A percentile compares a stretch with the other conserved stretches of the same genome.
Evolutionary conservation across 2,888 invertebrate species (phyloP).

Genomic region (Gari tellinella): DNA sequence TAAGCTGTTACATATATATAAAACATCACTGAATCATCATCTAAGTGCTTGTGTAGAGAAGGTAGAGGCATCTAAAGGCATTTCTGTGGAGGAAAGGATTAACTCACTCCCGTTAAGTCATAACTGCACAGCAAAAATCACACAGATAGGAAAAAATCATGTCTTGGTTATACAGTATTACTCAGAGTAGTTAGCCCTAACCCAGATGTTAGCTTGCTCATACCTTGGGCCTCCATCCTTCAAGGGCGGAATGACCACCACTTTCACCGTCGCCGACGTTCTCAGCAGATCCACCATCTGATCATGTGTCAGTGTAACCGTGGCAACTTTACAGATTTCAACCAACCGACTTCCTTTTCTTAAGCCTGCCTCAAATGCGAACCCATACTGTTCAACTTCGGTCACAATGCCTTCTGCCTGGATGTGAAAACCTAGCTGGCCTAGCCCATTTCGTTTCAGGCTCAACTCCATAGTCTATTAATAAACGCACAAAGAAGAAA

Average conservation of each 20-base stretch:
- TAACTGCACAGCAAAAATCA: too few relatives aligned
- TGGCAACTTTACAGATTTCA: conserved; percentile 95
- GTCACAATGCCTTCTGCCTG: conserved; percentile 97
- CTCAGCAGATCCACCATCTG: conserved; percentile 96
- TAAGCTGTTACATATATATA: too few relatives aligned
- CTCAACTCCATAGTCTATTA: conserved; percentile 91
- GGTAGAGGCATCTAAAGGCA: too few relatives aligned
- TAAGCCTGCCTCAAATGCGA: conserved; percentile 90
- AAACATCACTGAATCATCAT: too few relatives aligned
- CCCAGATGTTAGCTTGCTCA: too few relatives aligned
- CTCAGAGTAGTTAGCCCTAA: too few relatives aligned
- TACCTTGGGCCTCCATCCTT: conserved; percentile 88
- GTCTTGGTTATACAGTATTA: too few relatives aligned
- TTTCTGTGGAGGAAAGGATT: too few relatives aligned
- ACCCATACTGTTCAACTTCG: conserved; percentile 90
- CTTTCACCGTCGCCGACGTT: conserved; percentile 94
- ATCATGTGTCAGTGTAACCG: conserved; percentile 94
- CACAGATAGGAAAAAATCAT: too few relatives aligned
- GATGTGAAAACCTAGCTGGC: conserved; percentile 92
- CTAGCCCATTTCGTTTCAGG: conserved; percentile 91
- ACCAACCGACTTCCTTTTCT: conserved; percentile 95
- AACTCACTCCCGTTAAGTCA: too few relatives aligned
- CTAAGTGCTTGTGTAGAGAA: too few relatives aligned
- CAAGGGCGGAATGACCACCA: conserved; percentile 91
- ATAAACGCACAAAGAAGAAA: background rate